Evolutionary conservation across 2,888 invertebrate species (phyloP).

Genomic region (Cheilosia pagana): DNA sequence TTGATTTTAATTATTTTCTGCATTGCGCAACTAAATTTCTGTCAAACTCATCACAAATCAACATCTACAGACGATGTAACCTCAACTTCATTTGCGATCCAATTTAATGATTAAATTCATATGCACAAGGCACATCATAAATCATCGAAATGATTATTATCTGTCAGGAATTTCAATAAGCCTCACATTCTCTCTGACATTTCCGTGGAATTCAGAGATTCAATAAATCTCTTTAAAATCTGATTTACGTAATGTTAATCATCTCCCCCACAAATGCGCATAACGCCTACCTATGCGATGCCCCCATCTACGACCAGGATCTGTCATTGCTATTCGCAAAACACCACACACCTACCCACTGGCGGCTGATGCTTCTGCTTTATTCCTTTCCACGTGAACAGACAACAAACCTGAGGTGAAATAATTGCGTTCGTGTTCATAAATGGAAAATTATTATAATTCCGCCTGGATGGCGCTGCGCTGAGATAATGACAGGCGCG

Average conservation of each 20-base stretch:
- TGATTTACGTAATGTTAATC: conserved; percentile 73
- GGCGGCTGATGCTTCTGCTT: conserved; percentile 20
- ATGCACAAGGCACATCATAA: conserved; percentile 52
- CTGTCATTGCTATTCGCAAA: conserved; percentile 26
- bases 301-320: conserved; percentile 28
- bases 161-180: conserved; percentile 72
- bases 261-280: conserved; percentile 27
- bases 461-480: conserved; percentile 56
- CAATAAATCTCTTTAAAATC: conserved; percentile 74
- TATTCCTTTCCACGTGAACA: conserved; percentile 61
- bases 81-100: conserved; percentile 55
- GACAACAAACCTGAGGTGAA: conserved; percentile 69
- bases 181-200: conserved; percentile 59
- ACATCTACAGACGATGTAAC: background rate
- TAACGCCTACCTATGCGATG: background rate
- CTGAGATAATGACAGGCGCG: conserved; percentile 64
- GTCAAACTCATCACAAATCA: too few relatives aligned
- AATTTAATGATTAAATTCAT: conserved; percentile 62
- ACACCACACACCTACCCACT: background rate
- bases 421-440: conserved; percentile 73
- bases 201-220: conserved; percentile 34
- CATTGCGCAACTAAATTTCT: too few relatives aligned
- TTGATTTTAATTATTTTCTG: too few relatives aligned
- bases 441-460: conserved; percentile 71
- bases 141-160: conserved; percentile 63